phyloP scores from a whole-genome alignment of 2,113 vertebrate genomes.

The Ctenomys sociabilis region DNA sequence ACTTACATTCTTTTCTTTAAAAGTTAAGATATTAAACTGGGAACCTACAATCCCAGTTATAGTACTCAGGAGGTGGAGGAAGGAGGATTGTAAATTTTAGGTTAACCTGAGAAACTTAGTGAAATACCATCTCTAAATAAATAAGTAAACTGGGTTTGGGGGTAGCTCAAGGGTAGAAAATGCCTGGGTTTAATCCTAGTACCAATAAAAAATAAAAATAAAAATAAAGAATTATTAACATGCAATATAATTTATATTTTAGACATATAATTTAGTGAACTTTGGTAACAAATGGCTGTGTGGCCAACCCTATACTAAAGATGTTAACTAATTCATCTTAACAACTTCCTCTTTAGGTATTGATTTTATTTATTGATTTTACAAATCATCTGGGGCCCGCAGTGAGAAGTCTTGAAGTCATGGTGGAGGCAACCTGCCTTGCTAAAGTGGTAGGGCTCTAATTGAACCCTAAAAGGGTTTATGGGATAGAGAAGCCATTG shows the following conservation, averaged over 20 bases:
- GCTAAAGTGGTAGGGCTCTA: neutral
- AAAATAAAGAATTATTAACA: neutral
- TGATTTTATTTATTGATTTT: conserved; percentile 7
- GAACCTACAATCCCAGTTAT: neutral
- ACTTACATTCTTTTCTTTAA: neutral
- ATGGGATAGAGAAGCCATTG: neutral
- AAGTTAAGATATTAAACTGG: neutral
- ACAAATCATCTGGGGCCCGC: neutral
- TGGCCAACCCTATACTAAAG: neutral
- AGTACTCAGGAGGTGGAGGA: neutral
- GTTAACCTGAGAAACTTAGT: neutral
- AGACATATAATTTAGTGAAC: neutral
- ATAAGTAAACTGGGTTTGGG: neutral
- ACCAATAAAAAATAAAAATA: neutral
- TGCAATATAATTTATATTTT: neutral
- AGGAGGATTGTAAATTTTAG: neutral
- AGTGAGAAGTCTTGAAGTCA: neutral
- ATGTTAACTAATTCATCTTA: neutral
- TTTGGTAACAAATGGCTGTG: neutral
- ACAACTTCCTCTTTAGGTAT: neutral
- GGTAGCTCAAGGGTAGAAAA: neutral
- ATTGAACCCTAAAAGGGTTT: neutral
- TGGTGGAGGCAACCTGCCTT: neutral
- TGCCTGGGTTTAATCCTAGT: neutral
- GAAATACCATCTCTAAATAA: neutral